A percentile compares a stretch with the other conserved stretches of the same genome.
phyloP scores from a whole-genome alignment of 64 coral and sea anemone genomes.

The Cladopsammia gracilis region DNA sequence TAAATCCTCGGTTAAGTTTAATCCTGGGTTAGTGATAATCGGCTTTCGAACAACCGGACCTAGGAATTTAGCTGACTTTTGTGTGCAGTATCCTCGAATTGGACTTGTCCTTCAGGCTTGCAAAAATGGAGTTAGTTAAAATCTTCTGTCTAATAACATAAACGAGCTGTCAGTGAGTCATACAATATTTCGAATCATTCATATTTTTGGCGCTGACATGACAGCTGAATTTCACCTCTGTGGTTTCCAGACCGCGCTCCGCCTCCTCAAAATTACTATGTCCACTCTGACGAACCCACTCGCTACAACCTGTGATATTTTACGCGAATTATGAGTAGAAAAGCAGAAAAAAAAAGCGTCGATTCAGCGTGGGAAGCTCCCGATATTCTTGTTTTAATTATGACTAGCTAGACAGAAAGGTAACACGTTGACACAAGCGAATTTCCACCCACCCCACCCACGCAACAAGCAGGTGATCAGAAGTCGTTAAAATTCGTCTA shows the following conservation, averaged over 20 bases:
- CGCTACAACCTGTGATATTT: background rate
- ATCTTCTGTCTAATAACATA: too few species aligned
- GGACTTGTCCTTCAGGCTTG: too few species aligned
- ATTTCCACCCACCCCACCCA: background rate
- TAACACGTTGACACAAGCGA: background rate
- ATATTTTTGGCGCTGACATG: background rate
- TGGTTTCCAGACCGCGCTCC: background rate
- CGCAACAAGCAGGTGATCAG: slow-evolving; percentile 30
- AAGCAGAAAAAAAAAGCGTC: background rate
- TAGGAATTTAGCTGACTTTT: too few species aligned
- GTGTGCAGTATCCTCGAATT: too few species aligned
- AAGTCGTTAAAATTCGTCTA: background rate
- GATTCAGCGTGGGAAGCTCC: background rate
- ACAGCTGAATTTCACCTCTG: background rate
- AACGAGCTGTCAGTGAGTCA: too few species aligned
- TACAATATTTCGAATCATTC: background rate
- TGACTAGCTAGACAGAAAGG: background rate
- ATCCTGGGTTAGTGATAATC: too few species aligned
- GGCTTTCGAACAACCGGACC: too few species aligned
- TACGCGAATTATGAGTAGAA: background rate
- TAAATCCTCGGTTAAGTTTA: too few species aligned
- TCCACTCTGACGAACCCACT: background rate
- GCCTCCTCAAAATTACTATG: background rate
- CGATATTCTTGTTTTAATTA: background rate
- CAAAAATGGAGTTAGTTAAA: too few species aligned